Evolutionary conservation across 2,113 vertebrate genomes (phyloP), one percentile per base, ranked within the genome.

Genomic region (Notothenia rossii): DNA sequence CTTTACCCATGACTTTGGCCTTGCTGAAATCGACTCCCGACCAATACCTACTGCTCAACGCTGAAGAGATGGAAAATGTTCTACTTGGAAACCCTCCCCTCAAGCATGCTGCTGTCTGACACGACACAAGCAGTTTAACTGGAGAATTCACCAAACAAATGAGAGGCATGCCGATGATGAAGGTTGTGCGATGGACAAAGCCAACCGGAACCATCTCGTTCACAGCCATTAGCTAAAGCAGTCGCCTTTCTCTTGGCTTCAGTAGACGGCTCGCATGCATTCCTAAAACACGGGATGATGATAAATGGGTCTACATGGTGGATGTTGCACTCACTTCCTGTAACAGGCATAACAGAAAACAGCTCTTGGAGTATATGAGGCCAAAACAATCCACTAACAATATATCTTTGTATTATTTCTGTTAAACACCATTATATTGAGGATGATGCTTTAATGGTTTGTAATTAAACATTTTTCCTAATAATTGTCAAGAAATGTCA

Each of bases 1-100:
- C 62, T 79, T 85, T 80, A 90, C 83, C 86, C 72, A 92, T 77
- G 82, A 84, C 86, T 90, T 72, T 82, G 87, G 86, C 83, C 90
- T 93, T 64, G 83, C 65, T 71, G 64, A 75, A 88, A 79, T 36
- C 10, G 54, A 65, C 77, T 88, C 65, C 55, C 71, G 25, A 40
- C 54, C 63, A 29, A 49, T 22, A 48, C 18, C 6, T 22, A 59
- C 66, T 20, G n/a, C 60, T 72, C 64, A 18, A 33, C 17, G 11
- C 49, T 33, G 46, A 76, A 56, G 63, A 79, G 64, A 89, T 63
- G 65, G 81, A 77, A 87, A 79, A 77, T 62, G 56, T 56, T 85
- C 67, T 36, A 67, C 78, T 80, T 62, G 73, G 63, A 79, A 86
- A 72, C 18, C 40, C 50, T 79, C 48, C 64, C 68, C 70, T 81